phyloP scores from a whole-genome alignment of 2,797 vertebrate genomes.

The Scolopax rusticola region DNA sequence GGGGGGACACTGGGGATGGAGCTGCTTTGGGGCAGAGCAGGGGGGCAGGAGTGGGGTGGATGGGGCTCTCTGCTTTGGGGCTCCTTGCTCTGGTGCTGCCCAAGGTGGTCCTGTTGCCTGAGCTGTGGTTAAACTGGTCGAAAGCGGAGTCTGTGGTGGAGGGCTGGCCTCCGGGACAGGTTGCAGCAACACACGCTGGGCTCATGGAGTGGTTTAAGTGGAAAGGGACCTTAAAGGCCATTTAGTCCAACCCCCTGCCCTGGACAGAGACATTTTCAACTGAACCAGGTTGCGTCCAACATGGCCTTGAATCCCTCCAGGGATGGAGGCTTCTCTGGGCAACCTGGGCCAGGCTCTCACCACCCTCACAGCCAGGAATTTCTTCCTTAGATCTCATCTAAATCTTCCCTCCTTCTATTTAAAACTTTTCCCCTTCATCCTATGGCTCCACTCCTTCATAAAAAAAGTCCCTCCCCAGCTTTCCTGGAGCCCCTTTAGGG shows the following conservation, averaged over 20 bases:
- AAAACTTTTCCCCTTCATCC: neutral
- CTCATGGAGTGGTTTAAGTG: neutral
- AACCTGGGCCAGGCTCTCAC: no score
- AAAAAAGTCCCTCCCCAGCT: neutral
- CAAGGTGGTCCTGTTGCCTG: neutral
- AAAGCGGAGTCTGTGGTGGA: neutral
- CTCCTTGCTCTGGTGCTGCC: fast-evolving
- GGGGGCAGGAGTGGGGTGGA: neutral
- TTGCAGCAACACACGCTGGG: fast-evolving
- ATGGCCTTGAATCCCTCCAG: neutral
- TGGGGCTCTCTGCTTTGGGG: neutral
- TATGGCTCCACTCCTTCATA: neutral
- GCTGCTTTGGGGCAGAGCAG: neutral
- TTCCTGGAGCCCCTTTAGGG: neutral
- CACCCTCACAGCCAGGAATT: no score
- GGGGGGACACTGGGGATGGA: neutral
- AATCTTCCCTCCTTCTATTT: neutral
- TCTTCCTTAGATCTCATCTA: neutral
- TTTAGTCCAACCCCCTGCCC: neutral
- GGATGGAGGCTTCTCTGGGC: neutral
- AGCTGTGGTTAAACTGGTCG: neutral
- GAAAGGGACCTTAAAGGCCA: neutral
- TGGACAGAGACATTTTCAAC: neutral
- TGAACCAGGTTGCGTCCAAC: neutral
- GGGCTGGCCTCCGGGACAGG: neutral